Evolutionary conservation across 2,888 invertebrate species (phyloP), one percentile per base, ranked within the genome.

Genomic region (Unio pictorum): DNA sequence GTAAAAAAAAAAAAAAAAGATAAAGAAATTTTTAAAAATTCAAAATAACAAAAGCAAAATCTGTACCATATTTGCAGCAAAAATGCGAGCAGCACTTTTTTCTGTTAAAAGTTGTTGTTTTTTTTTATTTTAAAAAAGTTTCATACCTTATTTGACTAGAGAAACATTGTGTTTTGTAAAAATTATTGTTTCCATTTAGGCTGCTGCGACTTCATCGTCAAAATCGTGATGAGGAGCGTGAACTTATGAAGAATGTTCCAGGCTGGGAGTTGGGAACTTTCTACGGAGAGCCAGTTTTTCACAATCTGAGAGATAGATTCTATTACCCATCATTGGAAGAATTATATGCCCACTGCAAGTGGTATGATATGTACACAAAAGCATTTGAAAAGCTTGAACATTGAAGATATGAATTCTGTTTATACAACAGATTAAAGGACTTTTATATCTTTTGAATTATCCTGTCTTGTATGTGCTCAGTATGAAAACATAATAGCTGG

Each of bases 261-360:
- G 95, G 95, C 79, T 98, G 98, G 98, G 93, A 95, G 92, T 94
- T 94, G 8, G 98, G 98, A 63, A 97, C 95, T 3, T 95, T 93
- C 90, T 96, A 94, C 81, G 96, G 96, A 7, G 94, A 95, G 88
- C 94, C 94, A 34, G 91, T 97, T 18, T 98, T 92, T 91, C 93
- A 94, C 84, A 94, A 94, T 1, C 92, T 93, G 0, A 90, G 92
- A 66, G 94, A 94, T 80, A 91, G 92, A 3, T 92, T 94, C 34
- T 88, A 94, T 3, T 91, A 93, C 57, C 95, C 95, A 0, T 90
- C 89, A 65, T 92, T 92, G 88, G 91, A 92, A 64, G 96, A 96
- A 87, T 95, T 93, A 90, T 95, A 94, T 83, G 93, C 92, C n/a
- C 82, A 84, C 59, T 55, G 18, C 57, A 55, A 55, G 20, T 26